Evolutionary conservation across 2,797 vertebrate species (phyloP).

Genomic region (Eulemur rubriventer): DNA sequence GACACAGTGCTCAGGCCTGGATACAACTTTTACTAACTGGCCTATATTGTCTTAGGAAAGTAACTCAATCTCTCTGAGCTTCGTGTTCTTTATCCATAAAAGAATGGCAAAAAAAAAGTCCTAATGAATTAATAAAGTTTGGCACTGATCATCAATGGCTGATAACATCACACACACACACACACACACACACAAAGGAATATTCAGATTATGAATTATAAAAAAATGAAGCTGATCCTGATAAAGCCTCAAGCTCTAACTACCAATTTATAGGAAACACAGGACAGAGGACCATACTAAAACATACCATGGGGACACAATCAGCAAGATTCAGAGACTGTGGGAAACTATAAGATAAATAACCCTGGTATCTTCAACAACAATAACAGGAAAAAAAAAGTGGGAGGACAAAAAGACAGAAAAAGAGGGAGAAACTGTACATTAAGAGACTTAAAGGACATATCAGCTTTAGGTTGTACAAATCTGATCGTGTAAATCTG

Average conservation of each 20-base stretch:
- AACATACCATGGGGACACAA: neutral
- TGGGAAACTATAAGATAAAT: neutral
- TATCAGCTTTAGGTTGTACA: neutral
- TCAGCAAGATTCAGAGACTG: neutral
- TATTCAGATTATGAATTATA: neutral
- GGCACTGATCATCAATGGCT: neutral
- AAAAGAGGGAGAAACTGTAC: neutral
- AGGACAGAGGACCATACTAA: neutral
- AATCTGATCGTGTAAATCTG: neutral
- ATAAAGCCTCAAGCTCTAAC: conserved; percentile 27
- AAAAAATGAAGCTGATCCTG: conserved; percentile 21
- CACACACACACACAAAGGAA: neutral
- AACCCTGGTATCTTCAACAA: neutral
- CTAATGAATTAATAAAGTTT: neutral
- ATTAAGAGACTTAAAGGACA: neutral
- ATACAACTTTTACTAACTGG: neutral
- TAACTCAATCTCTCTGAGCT: neutral
- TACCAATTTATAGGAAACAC: neutral
- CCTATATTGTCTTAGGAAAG: neutral
- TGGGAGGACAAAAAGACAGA: neutral
- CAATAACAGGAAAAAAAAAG: neutral
- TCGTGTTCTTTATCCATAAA: conserved; percentile 16
- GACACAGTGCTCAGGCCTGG: neutral
- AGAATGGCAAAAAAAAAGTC: neutral
- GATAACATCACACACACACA: neutral